Percentiles rank a stretch among this genome's conserved stretches.
Conservation (phyloP, 2,797 vertebrate species). For the Oreochromis mossambicus region DNA sequence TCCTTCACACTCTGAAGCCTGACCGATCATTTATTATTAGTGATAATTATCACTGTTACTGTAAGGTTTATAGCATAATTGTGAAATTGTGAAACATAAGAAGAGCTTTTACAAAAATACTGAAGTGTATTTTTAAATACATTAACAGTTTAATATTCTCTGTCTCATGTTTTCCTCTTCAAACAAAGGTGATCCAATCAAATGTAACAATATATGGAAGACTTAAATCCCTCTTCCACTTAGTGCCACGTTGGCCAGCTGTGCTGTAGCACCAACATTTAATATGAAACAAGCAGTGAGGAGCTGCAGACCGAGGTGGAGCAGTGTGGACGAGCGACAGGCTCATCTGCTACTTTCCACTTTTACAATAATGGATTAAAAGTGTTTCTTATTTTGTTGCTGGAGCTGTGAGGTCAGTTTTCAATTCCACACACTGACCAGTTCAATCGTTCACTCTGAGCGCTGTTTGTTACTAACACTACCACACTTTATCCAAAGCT, state of each 20-base stretch:
- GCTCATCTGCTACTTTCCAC: background rate
- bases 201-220: fast-evolving
- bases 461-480: background rate
- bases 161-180: background rate
- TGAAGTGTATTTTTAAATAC: background rate
- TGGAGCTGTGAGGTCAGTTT: background rate
- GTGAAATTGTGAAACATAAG: background rate
- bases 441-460: background rate
- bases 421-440: fast-evolving
- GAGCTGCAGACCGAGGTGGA: background rate
- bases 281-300: background rate
- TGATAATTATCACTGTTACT: background rate
- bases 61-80: background rate
- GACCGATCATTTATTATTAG: background rate
- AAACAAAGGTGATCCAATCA: background rate
- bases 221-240: background rate
- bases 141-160: background rate
- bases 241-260: background rate
- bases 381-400: background rate
- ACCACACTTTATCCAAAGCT: background rate
- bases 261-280: background rate
- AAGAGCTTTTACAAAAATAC: background rate
- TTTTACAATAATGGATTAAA: background rate
- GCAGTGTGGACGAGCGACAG: background rate
- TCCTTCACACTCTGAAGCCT: background rate